Conservation (phyloP, 2,888 invertebrate species). For the Drosophila koepferae region DNA sequence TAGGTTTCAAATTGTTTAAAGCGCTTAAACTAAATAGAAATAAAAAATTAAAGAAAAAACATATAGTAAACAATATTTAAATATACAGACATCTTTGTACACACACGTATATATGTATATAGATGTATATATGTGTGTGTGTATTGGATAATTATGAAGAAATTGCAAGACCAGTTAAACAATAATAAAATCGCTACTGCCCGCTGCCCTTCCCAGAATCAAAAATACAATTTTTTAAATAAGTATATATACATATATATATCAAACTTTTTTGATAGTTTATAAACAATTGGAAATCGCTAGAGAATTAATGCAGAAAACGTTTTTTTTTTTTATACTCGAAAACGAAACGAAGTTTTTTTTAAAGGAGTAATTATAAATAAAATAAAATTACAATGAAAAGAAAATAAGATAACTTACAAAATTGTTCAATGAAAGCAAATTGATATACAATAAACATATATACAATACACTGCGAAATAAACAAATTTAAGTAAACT, state of each 20-base stretch:
- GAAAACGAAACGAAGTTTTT: constrained; percentile 12
- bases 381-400: background rate
- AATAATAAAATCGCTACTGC: constrained; percentile 42
- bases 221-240: constrained; percentile 18
- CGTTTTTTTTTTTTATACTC: constrained; percentile 28
- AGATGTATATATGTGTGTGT: constrained; percentile 3
- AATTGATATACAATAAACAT: constrained; percentile 20
- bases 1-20: constrained; percentile 57
- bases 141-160: constrained; percentile 6
- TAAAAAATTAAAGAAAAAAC: constrained; percentile 14
- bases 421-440: constrained; percentile 25
- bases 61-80: constrained; percentile 33
- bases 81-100: constrained; percentile 20
- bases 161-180: constrained; percentile 34
- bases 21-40: constrained; percentile 24
- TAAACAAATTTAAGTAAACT: constrained; percentile 23
- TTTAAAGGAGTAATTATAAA: constrained; percentile 5
- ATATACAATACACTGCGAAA: constrained; percentile 29
- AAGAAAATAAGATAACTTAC: constrained; percentile 6
- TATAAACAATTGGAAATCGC: constrained; percentile 53
- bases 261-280: constrained; percentile 51
- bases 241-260: constrained; percentile 10
- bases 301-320: constrained; percentile 24
- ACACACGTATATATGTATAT: constrained; percentile 29
- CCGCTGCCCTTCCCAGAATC: constrained; percentile 16